These are phyloP conservation scores for Seira ritae DNA, from an alignment of 2,888 invertebrate species.

Conservation along the genomic window DNA sequence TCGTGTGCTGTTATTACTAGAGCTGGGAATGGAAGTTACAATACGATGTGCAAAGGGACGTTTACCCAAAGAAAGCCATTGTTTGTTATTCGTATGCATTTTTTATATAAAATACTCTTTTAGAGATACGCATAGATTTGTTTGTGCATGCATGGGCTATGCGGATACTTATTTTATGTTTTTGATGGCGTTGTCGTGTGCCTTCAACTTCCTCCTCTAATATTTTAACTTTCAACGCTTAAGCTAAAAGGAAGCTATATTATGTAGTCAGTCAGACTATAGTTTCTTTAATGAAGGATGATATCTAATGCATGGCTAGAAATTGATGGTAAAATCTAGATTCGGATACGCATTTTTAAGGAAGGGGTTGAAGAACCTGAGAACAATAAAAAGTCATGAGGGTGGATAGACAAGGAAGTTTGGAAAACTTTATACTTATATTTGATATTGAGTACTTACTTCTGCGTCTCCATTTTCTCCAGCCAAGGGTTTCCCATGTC, in stretches of 20 bases:
- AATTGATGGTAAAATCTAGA: neutral
- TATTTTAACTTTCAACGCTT: neutral
- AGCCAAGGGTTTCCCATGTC: no score
- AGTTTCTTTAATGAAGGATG: neutral
- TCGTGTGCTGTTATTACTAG: no score
- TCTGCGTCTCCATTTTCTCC: neutral
- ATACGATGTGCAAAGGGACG: no score
- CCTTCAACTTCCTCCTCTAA: neutral
- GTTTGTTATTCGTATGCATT: no score
- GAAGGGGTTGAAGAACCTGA: constrained; percentile 40
- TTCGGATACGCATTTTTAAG: neutral
- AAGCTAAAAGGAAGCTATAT: neutral
- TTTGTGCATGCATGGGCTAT: neutral
- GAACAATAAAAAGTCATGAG: neutral
- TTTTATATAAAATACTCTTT: no score
- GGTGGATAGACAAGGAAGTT: constrained; percentile 31
- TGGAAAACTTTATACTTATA: constrained; percentile 25
- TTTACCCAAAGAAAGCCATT: no score
- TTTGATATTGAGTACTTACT: neutral
- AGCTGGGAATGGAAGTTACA: no score
- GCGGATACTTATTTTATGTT: neutral
- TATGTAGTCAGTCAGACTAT: neutral
- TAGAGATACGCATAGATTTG: neutral
- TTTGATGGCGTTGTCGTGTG: no score
- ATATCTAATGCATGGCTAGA: neutral